A percentile compares a stretch with the other conserved stretches of the same genome.
Evolutionary conservation across 2,797 vertebrate species (phyloP).

Genomic region (Acomys russatus): DNA sequence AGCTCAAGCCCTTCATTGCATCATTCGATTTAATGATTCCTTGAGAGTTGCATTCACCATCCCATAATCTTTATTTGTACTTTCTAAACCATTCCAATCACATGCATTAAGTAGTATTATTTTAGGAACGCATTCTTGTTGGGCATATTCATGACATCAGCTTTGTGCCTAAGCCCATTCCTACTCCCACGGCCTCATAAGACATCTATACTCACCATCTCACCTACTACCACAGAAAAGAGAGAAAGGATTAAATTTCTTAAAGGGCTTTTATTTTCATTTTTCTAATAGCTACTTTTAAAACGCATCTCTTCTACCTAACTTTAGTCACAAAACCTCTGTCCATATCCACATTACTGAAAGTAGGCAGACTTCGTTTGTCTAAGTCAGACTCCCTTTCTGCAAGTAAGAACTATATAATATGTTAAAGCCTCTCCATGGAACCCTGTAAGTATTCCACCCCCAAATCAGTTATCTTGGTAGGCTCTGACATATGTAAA

Average conservation of each 20-base stretch:
- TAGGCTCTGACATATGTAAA: not conserved
- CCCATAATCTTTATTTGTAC: not conserved
- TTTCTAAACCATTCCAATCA: not conserved
- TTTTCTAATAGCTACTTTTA: not conserved
- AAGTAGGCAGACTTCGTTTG: not conserved
- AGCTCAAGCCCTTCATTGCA: not conserved
- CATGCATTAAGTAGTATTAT: too few species aligned
- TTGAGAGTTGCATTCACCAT: too few species aligned
- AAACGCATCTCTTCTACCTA: not conserved
- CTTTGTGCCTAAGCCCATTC: not conserved
- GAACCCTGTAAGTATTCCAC: not conserved
- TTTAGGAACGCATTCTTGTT: not conserved
- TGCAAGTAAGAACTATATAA: not conserved
- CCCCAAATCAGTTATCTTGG: not conserved
- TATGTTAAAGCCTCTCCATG: not conserved
- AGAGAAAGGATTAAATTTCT: not conserved
- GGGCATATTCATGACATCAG: not conserved
- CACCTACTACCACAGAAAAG: not conserved
- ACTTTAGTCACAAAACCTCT: not conserved
- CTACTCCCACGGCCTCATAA: not conserved
- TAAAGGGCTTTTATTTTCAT: not conserved
- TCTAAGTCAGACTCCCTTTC: not conserved
- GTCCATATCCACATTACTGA: not conserved
- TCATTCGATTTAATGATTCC: not conserved
- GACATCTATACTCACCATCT: not conserved